A percentile compares a stretch with the other conserved stretches of the same genome.
phyloP scores from a whole-genome alignment of 2,797 vertebrate genomes.

The Pangasius djambal region DNA sequence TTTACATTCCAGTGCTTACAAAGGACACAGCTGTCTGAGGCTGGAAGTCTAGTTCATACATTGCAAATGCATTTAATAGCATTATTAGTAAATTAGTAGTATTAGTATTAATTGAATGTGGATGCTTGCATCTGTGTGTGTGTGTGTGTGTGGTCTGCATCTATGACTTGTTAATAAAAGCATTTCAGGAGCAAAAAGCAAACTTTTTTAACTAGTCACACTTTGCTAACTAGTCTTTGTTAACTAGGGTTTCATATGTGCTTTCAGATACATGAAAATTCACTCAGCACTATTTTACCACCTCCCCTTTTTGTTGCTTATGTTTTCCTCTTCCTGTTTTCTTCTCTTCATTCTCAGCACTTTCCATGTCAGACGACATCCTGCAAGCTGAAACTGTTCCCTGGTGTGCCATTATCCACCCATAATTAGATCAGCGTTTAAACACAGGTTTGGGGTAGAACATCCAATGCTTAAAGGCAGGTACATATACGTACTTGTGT shows the following conservation, averaged over 20 bases:
- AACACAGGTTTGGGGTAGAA: conserved; percentile 7
- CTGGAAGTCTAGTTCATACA: background rate
- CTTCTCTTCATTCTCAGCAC: background rate
- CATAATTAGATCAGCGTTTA: conserved; percentile 34
- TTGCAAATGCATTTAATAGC: background rate
- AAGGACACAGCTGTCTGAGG: background rate
- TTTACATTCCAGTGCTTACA: background rate
- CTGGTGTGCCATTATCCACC: conserved; percentile 19
- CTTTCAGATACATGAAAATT: background rate
- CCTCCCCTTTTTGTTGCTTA: background rate
- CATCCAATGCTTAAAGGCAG: conserved; percentile 9
- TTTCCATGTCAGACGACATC: background rate
- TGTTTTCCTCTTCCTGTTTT: background rate
- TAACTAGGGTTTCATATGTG: background rate
- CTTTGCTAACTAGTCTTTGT: background rate
- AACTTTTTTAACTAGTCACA: background rate
- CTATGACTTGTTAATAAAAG: background rate
- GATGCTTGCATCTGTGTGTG: background rate
- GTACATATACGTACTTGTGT: conserved; percentile 84
- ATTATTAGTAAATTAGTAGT: background rate
- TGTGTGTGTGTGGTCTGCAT: background rate
- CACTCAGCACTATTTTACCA: background rate
- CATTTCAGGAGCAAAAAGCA: background rate
- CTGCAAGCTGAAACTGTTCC: background rate
- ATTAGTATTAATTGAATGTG: background rate